Base-by-base conservation (phyloP, 2,888 invertebrate species). In the Dromius quadrimaculatus region DNA sequence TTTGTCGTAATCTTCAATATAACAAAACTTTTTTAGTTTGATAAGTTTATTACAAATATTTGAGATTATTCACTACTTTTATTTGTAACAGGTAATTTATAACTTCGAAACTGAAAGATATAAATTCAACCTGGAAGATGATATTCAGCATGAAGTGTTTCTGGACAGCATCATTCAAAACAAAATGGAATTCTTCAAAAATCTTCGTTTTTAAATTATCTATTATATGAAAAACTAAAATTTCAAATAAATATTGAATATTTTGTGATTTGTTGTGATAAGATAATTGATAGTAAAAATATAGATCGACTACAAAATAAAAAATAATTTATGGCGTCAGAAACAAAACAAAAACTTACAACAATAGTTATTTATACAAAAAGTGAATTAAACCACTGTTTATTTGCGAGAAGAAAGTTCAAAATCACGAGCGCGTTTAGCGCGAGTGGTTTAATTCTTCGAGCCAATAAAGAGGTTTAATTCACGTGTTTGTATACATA, bases 151-250 rank as follows among this genome's bases (percentile, higher is more conserved):
- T 36, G 82, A 83, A 28, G 76, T 79, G 66, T 83, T 81, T 79
- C 76, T 84, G 1, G 78, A 81, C 70, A 78, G 81, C 57, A 77
- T 83, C 38, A 73, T 83, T 9, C 79, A 82, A 43, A 77, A 78
- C 32, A 84, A 84, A 73, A 76, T 80, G 1, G 77, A 78, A 62
- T 75, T 82, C 61, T 83, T 76, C 72, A 78, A 79, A 70, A 75
- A 76, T 2, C 8, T 65, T 22, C 50, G 54, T 17, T 45, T 65
- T 11, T 62, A 62, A 62, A 34, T 13, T 2, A 15, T 28, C 2
- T 28, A 32, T 57, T 36, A 61, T 38, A 9, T 61, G 15, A 13
- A 11, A 17, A 4, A 20, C 20, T 47, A n/a, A 28, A 28, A 59
- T 59, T 34, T 3, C 34, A 59, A 59, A 59, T 36, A 34, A 36